Evolutionary conservation across 2,888 invertebrate genomes (phyloP).

Genomic region (Pristionchus maxplancki): DNA sequence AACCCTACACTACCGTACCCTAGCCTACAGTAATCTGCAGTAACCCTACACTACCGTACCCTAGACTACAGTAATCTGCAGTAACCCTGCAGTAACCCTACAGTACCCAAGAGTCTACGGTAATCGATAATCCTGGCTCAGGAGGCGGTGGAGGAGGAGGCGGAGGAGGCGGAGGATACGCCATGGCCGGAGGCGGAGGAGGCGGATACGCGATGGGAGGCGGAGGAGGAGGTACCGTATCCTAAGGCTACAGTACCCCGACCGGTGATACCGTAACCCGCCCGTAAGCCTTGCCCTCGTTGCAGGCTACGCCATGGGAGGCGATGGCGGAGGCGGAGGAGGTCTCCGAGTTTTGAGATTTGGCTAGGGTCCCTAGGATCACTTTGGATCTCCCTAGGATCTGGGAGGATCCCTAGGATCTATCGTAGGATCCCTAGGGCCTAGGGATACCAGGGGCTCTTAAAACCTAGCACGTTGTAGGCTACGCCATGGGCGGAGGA

Average conservation of each 20-base stretch:
- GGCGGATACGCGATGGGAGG: conserved; percentile 34
- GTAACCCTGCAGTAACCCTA: neutral
- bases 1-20: neutral
- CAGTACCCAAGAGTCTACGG: no score
- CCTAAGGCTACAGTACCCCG: neutral
- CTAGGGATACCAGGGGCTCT: no score
- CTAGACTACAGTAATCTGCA: no score
- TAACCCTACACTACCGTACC: neutral
- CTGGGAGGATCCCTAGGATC: neutral
- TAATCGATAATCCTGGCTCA: neutral
- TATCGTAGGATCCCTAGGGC: neutral
- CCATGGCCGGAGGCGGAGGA: conserved; percentile 52
- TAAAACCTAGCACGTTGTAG: neutral
- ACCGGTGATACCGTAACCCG: neutral
- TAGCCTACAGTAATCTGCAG: neutral
- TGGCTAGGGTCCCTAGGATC: neutral
- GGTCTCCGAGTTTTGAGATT: neutral
- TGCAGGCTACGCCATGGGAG: conserved; percentile 47
- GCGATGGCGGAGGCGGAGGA: conserved; percentile 17
- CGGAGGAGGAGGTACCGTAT: conserved; percentile 10
- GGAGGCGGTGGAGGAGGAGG: conserved; percentile 46
- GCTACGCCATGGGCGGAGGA: conserved; percentile 41
- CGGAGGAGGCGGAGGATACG: conserved; percentile 52
- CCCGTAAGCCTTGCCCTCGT: neutral
- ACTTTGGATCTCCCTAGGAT: neutral